These are phyloP conservation scores for Herminia tarsipennalis DNA, from an alignment of 2,888 invertebrate genomes.

Conservation along the genomic window DNA sequence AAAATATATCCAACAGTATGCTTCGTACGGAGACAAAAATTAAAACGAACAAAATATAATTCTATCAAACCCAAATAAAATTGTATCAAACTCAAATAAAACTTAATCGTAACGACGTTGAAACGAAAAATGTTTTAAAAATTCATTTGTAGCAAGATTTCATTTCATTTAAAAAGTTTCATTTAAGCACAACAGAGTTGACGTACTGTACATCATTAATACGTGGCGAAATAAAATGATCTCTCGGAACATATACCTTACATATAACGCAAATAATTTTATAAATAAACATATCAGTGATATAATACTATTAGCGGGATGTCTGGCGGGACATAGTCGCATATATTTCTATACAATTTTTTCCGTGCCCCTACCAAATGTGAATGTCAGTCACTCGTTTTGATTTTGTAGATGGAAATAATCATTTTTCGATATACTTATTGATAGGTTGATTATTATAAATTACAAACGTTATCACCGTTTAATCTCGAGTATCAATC, in stretches of 20 bases:
- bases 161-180: slow-evolving; percentile 54
- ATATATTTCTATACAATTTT: slow-evolving; percentile 14
- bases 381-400: slow-evolving; percentile 1
- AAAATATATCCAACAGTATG: slow-evolving; percentile 38
- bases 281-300: slow-evolving; percentile 54
- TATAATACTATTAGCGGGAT: slow-evolving; percentile 58
- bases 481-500: slow-evolving; percentile 8
- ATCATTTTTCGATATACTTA: slow-evolving; percentile 1
- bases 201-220: slow-evolving; percentile 24
- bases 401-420: slow-evolving; percentile 6
- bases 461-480: slow-evolving; percentile 9
- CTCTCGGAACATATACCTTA: slow-evolving; percentile 47
- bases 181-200: slow-evolving; percentile 33
- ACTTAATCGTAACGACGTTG: slow-evolving; percentile 62
- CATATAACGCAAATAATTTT: slow-evolving; percentile 47
- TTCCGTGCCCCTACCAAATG: slow-evolving; percentile 27
- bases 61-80: slow-evolving; percentile 56
- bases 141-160: slow-evolving; percentile 63
- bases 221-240: slow-evolving; percentile 39
- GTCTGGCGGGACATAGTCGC: slow-evolving; percentile 55
- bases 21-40: slow-evolving; percentile 42
- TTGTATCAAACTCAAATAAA: slow-evolving; percentile 60
- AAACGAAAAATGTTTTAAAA: slow-evolving; percentile 59
- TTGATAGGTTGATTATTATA: slow-evolving; percentile 6
- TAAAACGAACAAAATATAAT: slow-evolving; percentile 56